A percentile compares a stretch with the other conserved stretches of the same genome.
Conservation (phyloP, 1,140 invertebrate genomes). For the Magallana gigas region DNA sequence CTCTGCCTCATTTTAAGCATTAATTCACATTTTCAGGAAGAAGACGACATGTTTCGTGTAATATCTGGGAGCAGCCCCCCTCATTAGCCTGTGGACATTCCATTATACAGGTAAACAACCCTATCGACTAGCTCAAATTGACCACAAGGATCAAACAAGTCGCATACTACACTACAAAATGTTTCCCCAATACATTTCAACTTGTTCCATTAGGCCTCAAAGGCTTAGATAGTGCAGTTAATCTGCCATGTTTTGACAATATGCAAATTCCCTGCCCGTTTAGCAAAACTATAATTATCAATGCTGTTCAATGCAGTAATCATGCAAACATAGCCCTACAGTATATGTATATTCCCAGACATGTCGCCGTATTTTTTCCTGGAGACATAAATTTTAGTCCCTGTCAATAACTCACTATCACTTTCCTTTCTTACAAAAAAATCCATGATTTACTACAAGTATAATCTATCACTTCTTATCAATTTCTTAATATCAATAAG, state of each 20-base stretch:
- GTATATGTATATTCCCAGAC: no score
- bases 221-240: no score
- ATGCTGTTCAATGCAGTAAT: no score
- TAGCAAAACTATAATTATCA: no score
- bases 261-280: no score
- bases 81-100: neutral
- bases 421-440: neutral
- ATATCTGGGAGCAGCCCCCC: neutral
- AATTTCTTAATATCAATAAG: no score
- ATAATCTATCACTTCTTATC: no score
- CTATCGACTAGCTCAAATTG: neutral
- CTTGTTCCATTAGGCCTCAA: no score
- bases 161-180: neutral
- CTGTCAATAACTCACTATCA: neutral
- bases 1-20: neutral
- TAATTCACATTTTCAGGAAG: slow-evolving; percentile 6
- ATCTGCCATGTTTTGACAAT: neutral
- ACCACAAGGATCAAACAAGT: neutral
- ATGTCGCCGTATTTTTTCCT: no score
- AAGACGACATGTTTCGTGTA: neutral
- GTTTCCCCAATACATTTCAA: neutral
- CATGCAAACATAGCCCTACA: no score
- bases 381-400: no score
- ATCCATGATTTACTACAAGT: neutral
- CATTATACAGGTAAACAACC: neutral